phyloP scores from a whole-genome alignment of 2,797 vertebrate species.

The Pseudomugil gertrudae region DNA sequence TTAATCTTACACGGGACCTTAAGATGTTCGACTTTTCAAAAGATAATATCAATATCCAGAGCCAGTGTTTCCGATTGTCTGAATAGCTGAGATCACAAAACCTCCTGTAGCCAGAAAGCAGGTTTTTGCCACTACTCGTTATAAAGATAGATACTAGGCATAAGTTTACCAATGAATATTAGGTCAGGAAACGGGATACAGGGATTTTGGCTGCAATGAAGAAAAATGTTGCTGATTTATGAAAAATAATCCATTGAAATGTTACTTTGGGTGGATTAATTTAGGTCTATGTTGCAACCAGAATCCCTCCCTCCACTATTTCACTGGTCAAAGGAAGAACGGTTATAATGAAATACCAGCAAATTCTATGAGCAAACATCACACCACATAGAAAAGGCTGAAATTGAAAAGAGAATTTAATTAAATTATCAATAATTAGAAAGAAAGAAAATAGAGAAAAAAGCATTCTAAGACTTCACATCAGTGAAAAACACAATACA shows the following conservation, averaged over 20 bases:
- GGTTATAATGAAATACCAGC: not conserved
- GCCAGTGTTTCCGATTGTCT: too few relatives aligned
- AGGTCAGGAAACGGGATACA: not conserved
- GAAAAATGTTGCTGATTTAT: not conserved
- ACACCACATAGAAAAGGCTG: not conserved
- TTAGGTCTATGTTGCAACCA: not conserved
- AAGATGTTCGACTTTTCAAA: not conserved
- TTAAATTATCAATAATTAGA: too few relatives aligned
- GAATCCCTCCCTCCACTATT: not conserved
- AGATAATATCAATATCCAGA: too few relatives aligned
- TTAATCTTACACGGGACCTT: not conserved
- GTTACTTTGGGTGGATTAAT: not conserved
- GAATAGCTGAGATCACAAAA: too few relatives aligned
- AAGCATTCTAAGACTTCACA: too few relatives aligned
- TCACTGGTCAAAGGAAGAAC: not conserved
- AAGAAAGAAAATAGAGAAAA: too few relatives aligned
- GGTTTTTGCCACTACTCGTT: too few relatives aligned
- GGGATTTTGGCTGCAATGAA: not conserved
- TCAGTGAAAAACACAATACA: too few relatives aligned
- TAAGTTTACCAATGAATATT: not conserved
- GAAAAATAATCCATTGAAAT: not conserved
- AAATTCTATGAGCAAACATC: not conserved
- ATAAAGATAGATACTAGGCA: not conserved
- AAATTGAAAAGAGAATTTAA: too few relatives aligned
- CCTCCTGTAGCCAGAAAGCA: too few relatives aligned